Base-by-base conservation (phyloP, 2,888 invertebrate species). In the Syrphus vitripennis region DNA sequence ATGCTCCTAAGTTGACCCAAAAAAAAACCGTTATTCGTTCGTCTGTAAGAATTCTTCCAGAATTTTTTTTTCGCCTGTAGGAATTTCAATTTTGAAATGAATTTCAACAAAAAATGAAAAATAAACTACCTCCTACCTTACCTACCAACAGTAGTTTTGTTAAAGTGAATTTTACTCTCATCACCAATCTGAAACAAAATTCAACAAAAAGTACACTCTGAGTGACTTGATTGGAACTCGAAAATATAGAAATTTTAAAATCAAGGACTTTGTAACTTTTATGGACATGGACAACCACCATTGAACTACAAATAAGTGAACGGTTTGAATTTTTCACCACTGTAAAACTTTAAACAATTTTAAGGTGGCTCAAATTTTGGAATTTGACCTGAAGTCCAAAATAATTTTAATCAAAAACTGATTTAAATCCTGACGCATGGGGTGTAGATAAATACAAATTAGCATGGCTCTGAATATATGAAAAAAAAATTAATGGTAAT, bases 41-140 rank as follows among this genome's bases (percentile, higher is more conserved):
- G 24, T 61, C 40, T 57, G 21, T 59, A 14, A 26, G 42, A 21
- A 61, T 40, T 61, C n/a, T 24, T 61, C 61, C n/a, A 24, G 24
- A 1, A 7, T n/a, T 19, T 40, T 26, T 40, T 61, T 26, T 61
- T 40, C 10, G 14, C 61, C 61, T 26, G 61, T 40, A 61, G n/a
- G 61, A 26, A 61, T 61, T 59, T 61, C 14, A 57, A 57, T 59
- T 59, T 34, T 10, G 4, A 40, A 61, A 61, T 24, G 37, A 40
- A 40, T n/a, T n/a, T 21, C n/a, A 61, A 37, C n/a, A n/a, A 24
- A 24, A 61, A 61, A 21, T 7, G 14, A 24, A 14, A 40, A 10
- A 40, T 10, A 26, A 61, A 42, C 26, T 37, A 50, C 26, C n/a
- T n/a, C n/a, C n/a, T n/a, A n/a, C n/a, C n/a, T n/a, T 26, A 24